Evolutionary conservation across 2,888 invertebrate genomes (phyloP).

Genomic region (Cryptus armator): DNA sequence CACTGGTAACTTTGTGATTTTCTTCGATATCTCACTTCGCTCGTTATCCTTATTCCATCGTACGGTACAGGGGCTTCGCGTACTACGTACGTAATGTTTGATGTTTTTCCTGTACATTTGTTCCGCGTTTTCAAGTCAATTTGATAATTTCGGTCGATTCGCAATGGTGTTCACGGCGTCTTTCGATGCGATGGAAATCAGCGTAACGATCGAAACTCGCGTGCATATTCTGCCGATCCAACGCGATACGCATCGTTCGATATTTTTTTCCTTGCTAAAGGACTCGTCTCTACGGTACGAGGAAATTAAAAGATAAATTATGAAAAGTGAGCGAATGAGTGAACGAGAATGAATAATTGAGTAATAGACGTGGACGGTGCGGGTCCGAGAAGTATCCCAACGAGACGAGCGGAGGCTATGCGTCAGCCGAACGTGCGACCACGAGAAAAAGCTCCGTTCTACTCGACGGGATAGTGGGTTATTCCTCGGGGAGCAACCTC

Average conservation of each 20-base stretch:
- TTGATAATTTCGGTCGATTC: too few species aligned
- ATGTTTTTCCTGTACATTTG: too few species aligned
- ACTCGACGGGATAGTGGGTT: neutral
- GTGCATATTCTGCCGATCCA: neutral
- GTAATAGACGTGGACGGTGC: neutral
- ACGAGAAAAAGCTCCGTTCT: slow-evolving; percentile 34
- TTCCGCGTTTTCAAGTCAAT: too few species aligned
- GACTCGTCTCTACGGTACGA: neutral
- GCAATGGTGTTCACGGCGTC: too few species aligned
- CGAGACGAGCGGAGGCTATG: neutral
- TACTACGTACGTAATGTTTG: too few species aligned
- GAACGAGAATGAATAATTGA: neutral
- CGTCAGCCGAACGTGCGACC: slow-evolving; percentile 13
- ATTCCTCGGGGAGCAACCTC: slow-evolving; percentile 57
- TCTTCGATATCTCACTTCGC: too few species aligned
- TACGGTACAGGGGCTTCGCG: too few species aligned
- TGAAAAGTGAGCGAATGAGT: neutral
- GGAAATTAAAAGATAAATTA: neutral
- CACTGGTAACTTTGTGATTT: too few species aligned
- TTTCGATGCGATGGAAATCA: too few species aligned
- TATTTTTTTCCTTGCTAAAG: neutral
- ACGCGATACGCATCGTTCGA: neutral
- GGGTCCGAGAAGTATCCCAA: neutral
- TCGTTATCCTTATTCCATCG: too few species aligned
- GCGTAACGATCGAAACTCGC: too few species aligned